Base-by-base conservation (phyloP, 2,113 vertebrate genomes). In the Etheostoma spectabile region DNA sequence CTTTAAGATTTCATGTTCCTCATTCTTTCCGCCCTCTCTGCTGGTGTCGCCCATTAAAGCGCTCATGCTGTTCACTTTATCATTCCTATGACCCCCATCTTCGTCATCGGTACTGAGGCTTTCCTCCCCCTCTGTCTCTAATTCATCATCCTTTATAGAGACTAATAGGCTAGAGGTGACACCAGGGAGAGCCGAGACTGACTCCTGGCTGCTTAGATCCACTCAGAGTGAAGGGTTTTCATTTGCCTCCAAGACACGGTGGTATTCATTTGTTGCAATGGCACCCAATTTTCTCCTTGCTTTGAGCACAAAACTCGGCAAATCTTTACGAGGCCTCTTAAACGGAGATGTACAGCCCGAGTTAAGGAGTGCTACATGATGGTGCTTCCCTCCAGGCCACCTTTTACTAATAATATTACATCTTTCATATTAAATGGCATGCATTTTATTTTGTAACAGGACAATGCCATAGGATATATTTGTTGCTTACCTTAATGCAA, bases 61-160 rank as follows among this genome's bases (percentile, higher is more conserved):
- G 51, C 80, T 85, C 77, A 85, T 35, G 88, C 90, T 83, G 90
- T 88, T 88, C 93, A 93, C 95, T 95, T 95, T 90, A 95, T 96
- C 95, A 95, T 95, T 95, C 94, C 95, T 95, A 96, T 94, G 93
- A 94, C 93, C 90, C 85, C 87, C 85, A 63, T 92, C 81, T 89
- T 89, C 88, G 63, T 85, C 91, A 80, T 76, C 70, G 69, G 89
- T 88, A 76, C 86, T 24, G 85, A 89, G 91, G 91, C 88, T 88
- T 90, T 88, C 86, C 93, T 90, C 92, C 86, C 78, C 89, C 92
- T 91, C 91, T 51, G 30, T 84, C 90, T 93, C 93, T 94, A 93
- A 96, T 96, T 93, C 91, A 95, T 96, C 94, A 95, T 95, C 89
- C 92, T 95, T 95, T 94, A 95, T 94, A 93, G 93, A 95, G 95